Evolutionary conservation across 1,140 invertebrate species (phyloP).

Genomic region (Lepidurus arcticus): DNA sequence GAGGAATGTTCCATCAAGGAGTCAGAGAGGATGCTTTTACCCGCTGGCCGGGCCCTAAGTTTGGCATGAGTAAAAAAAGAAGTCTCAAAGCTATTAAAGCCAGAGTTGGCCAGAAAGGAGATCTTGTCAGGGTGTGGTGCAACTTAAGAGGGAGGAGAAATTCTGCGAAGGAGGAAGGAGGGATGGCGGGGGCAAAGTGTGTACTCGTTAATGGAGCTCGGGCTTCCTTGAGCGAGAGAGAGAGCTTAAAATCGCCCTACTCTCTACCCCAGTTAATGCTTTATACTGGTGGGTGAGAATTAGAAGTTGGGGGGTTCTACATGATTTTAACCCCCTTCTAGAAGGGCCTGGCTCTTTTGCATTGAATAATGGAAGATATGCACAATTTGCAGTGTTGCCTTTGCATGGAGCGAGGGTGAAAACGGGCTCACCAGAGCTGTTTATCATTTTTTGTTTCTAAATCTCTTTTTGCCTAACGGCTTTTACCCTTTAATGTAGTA

Average conservation of each 20-base stretch:
- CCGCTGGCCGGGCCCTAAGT: too few species aligned
- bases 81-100: too few species aligned
- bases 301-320: not conserved
- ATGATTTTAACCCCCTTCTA: not conserved
- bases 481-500: not conserved
- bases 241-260: not conserved
- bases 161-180: not conserved
- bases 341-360: not conserved
- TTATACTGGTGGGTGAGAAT: not conserved
- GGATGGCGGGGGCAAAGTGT: not conserved
- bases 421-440: too few species aligned
- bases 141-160: too few species aligned
- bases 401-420: not conserved
- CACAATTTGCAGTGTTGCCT: not conserved
- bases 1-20: too few species aligned
- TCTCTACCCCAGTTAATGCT: not conserved
- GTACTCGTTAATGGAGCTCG: conserved; percentile 11
- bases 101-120: too few species aligned
- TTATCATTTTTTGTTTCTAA: too few species aligned
- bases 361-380: conserved; percentile 6
- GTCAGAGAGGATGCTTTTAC: too few species aligned
- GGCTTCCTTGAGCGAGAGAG: not conserved
- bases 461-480: too few species aligned
- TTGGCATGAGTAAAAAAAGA: too few species aligned
- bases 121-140: too few species aligned